phyloP scores from a whole-genome alignment of 2,113 vertebrate genomes.

The Dissostichus mawsoni region DNA sequence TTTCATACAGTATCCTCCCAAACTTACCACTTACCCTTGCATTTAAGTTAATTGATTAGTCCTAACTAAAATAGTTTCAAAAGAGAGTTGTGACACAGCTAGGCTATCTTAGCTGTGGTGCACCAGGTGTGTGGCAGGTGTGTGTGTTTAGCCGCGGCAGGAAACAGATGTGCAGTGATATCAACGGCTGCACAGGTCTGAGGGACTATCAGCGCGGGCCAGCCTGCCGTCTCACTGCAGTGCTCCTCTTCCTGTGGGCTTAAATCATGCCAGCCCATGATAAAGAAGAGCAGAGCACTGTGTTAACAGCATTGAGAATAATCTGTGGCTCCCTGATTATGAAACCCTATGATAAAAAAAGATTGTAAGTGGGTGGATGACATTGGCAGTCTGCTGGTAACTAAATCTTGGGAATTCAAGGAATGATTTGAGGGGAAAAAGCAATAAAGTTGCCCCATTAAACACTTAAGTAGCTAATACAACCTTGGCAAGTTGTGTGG shows the following conservation, averaged over 20 bases:
- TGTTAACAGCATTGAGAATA: slow-evolving; percentile 29
- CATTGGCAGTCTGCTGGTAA: not conserved
- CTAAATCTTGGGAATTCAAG: slow-evolving; percentile 2
- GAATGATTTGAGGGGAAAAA: not conserved
- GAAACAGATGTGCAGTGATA: slow-evolving; percentile 84
- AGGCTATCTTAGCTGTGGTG: slow-evolving; percentile 1
- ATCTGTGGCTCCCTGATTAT: slow-evolving; percentile 54
- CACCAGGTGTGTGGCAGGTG: slow-evolving; percentile 65
- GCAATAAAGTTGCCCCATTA: not conserved
- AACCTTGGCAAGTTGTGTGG: not conserved
- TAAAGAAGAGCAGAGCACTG: slow-evolving; percentile 45
- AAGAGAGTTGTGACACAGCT: not conserved
- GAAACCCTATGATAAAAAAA: slow-evolving; percentile 47
- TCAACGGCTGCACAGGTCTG: slow-evolving; percentile 52
- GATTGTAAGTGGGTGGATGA: not conserved
- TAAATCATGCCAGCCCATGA: slow-evolving; percentile 76
- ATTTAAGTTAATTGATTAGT: slow-evolving; percentile 3
- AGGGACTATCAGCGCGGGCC: slow-evolving; percentile 75
- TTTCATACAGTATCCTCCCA: not conserved
- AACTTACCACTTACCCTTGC: not conserved
- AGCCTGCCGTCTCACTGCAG: slow-evolving; percentile 70
- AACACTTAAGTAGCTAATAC: not conserved
- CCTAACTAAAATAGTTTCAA: not conserved
- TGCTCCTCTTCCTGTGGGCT: slow-evolving; percentile 76
- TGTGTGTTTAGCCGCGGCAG: slow-evolving; percentile 63